Conservation (phyloP, 2,797 vertebrate genomes). For the Myotis myotis region DNA sequence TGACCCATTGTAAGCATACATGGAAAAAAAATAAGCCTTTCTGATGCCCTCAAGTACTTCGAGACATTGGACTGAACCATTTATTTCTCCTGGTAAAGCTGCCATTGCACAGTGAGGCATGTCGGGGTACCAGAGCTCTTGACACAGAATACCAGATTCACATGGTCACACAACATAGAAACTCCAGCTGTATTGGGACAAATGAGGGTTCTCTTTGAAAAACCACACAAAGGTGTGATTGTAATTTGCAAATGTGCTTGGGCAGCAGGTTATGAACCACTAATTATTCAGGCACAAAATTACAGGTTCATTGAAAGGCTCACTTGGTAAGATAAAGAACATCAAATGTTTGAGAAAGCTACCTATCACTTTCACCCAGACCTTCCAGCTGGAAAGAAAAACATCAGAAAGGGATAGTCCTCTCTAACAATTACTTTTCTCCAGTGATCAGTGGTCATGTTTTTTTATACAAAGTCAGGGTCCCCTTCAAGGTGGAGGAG, state of each 20-base stretch:
- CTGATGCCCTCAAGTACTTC: neutral
- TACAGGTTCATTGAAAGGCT: slow-evolving; percentile 54
- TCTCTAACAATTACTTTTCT: slow-evolving; percentile 14
- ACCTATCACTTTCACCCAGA: neutral
- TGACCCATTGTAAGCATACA: neutral
- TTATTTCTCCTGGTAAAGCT: neutral
- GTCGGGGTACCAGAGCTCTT: neutral
- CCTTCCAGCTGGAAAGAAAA: slow-evolving; percentile 12
- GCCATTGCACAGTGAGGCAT: neutral
- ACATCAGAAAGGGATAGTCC: neutral
- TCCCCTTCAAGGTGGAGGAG: slow-evolving; percentile 44
- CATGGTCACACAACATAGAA: neutral
- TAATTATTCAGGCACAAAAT: slow-evolving; percentile 35
- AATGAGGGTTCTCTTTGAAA: slow-evolving; percentile 12
- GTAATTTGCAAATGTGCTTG: slow-evolving; percentile 36
- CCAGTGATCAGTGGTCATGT: neutral
- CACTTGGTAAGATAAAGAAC: slow-evolving; percentile 17
- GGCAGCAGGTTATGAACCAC: slow-evolving; percentile 22
- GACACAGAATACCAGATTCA: neutral
- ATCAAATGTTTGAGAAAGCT: neutral
- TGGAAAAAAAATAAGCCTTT: neutral
- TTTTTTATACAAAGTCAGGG: slow-evolving; percentile 34
- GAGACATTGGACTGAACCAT: neutral
- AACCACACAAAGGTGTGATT: neutral
- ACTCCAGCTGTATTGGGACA: neutral